A percentile compares a stretch with the other conserved stretches of the same genome.
Evolutionary conservation across 2,113 vertebrate species (phyloP).

Genomic region (Calyptommatus sinebrachiatus): DNA sequence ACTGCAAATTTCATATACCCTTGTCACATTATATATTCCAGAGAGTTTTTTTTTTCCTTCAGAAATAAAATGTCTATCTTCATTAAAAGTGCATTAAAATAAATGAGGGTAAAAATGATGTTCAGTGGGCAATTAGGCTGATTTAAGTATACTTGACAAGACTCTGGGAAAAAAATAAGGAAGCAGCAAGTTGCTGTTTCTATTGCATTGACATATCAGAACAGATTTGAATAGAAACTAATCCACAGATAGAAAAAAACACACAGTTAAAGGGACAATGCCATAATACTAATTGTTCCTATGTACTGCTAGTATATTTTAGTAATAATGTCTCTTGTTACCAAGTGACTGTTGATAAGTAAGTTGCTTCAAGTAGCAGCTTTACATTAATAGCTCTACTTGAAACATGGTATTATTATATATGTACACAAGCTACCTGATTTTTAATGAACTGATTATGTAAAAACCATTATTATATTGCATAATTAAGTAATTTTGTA

Average conservation of each 20-base stretch:
- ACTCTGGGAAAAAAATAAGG: constrained; percentile 4
- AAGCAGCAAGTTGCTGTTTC: neutral
- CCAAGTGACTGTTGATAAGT: neutral
- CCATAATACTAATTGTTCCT: neutral
- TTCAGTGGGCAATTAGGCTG: constrained; percentile 45
- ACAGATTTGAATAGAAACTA: constrained; percentile 11
- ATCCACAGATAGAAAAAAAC: constrained; percentile 24
- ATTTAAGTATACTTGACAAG: constrained; percentile 48
- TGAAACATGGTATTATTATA: neutral
- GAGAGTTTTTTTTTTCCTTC: constrained; percentile 22
- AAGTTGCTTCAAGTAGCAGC: constrained; percentile 2
- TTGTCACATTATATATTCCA: constrained; percentile 41
- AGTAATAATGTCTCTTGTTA: neutral
- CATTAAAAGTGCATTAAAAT: constrained; percentile 50
- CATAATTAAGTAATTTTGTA: constrained; percentile 32
- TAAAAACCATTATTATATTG: constrained; percentile 44
- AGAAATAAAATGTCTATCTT: constrained; percentile 42
- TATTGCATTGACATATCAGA: constrained; percentile 14
- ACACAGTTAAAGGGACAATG: constrained; percentile 28
- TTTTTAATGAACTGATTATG: constrained; percentile 26
- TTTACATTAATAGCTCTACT: constrained; percentile 20
- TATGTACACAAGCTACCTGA: neutral
- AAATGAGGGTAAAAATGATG: constrained; percentile 41
- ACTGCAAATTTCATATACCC: constrained; percentile 37
- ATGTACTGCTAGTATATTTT: constrained; percentile 11